phyloP scores from a whole-genome alignment of 1,140 invertebrate genomes.

The Drosophila obscura region DNA sequence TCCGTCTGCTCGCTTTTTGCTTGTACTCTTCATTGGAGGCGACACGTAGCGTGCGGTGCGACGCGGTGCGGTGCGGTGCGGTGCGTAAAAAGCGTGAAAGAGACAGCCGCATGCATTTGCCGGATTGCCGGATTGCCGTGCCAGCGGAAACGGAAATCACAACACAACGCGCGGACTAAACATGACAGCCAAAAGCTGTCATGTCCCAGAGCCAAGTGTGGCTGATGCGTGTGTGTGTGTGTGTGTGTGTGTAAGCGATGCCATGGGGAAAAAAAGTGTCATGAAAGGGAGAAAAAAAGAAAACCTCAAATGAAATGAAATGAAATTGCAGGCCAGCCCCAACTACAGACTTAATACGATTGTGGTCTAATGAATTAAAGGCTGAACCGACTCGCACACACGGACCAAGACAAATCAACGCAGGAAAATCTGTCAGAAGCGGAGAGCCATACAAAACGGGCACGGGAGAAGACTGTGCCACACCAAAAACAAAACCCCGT shows the following conservation, averaged over 20 bases:
- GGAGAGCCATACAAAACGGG: conserved; percentile 27
- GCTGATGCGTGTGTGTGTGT: conserved; percentile 17
- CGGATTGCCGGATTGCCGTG: conserved; percentile 23
- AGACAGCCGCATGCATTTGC: conserved; percentile 53
- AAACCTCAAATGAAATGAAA: conserved; percentile 44
- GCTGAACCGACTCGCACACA: conserved; percentile 49
- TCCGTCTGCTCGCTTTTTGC: conserved; percentile 39
- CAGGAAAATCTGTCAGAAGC: conserved; percentile 35
- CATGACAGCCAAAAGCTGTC: conserved; percentile 64
- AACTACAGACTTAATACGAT: conserved; percentile 62
- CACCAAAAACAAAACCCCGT: conserved; percentile 42
- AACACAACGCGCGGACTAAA: conserved; percentile 61
- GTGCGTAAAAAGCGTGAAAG: conserved; percentile 61
- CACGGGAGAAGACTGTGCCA: conserved; percentile 37
- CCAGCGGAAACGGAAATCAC: conserved; percentile 62
- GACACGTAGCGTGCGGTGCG: conserved; percentile 41
- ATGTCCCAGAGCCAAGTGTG: conserved; percentile 36
- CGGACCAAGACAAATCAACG: conserved; percentile 56
- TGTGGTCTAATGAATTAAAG: conserved; percentile 67
- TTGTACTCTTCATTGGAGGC: conserved; percentile 52
- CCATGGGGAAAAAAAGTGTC: conserved; percentile 51
- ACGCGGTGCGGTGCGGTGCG: conserved; percentile 32
- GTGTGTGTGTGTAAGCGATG: conserved; percentile 39
- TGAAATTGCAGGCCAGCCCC: conserved; percentile 52
- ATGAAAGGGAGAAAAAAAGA: conserved; percentile 31